phyloP scores from a whole-genome alignment of 2,888 invertebrate species.

The Lithophane socia region DNA sequence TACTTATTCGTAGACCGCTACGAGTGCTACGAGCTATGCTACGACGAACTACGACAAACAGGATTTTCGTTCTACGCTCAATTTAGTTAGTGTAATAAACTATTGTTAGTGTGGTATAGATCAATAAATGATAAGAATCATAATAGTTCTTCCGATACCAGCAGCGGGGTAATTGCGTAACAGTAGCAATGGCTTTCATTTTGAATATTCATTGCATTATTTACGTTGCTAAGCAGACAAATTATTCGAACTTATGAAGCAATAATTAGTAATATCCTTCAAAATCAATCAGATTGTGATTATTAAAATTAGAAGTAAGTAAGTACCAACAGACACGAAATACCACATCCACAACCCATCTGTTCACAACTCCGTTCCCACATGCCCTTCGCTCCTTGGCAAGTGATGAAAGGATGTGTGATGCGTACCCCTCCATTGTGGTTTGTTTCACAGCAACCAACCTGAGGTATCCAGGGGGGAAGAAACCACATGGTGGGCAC shows the following conservation, averaged over 20 bases:
- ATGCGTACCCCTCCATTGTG: constrained; percentile 84
- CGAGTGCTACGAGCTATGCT: constrained; percentile 9
- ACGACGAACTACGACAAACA: not conserved
- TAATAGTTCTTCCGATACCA: not conserved
- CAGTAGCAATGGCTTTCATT: no score
- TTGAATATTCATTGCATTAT: no score
- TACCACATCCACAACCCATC: constrained; percentile 71
- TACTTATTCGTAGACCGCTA: constrained; percentile 15
- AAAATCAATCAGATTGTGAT: no score
- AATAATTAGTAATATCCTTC: no score
- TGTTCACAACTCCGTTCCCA: constrained; percentile 60
- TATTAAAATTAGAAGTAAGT: not conserved
- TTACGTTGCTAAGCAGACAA: no score
- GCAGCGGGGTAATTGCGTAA: no score
- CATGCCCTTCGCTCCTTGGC: constrained; percentile 84
- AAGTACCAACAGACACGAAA: not conserved
- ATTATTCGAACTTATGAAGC: no score
- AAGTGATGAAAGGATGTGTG: constrained; percentile 88
- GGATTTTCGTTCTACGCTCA: not conserved
- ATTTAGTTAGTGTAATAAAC: not conserved
- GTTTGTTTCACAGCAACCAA: constrained; percentile 73
- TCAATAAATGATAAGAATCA: no score
- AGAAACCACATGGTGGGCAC: constrained; percentile 70
- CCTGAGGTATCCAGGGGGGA: constrained; percentile 52
- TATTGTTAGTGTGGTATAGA: not conserved